Percentiles rank a stretch among this genome's conserved stretches.
Evolutionary conservation across 2,797 vertebrate species (phyloP).

Genomic region (Lerista edwardsae): DNA sequence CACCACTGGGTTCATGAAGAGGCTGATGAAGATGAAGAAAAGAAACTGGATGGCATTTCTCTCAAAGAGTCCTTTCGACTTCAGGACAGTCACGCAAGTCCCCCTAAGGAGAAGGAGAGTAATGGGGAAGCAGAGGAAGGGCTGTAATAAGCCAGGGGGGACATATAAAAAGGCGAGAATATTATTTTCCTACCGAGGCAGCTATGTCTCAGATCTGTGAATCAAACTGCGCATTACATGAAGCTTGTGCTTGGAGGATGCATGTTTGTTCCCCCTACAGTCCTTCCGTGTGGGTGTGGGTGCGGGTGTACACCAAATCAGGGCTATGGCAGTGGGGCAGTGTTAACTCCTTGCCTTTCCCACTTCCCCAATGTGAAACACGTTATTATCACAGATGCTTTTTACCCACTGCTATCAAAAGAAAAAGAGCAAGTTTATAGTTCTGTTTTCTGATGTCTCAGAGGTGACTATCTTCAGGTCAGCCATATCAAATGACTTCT

Average conservation of each 20-base stretch:
- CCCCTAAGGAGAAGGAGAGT: conserved; percentile 54
- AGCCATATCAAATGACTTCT: not conserved
- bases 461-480: not conserved
- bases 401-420: too few relatives aligned
- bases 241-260: too few relatives aligned
- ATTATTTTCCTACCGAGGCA: not conserved
- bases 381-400: too few relatives aligned
- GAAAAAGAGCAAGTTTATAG: too few relatives aligned
- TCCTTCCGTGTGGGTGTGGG: too few relatives aligned
- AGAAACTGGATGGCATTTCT: conserved; percentile 74
- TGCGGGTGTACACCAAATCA: not conserved
- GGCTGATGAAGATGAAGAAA: conserved; percentile 69
- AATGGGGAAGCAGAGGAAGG: conserved; percentile 70
- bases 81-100: conserved; percentile 15
- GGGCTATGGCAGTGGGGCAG: too few relatives aligned
- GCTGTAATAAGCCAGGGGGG: conserved; percentile 44
- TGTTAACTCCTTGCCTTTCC: too few relatives aligned
- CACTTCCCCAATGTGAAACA: too few relatives aligned
- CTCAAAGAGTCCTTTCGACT: conserved; percentile 71
- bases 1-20: conserved; percentile 74
- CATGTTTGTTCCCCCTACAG: too few relatives aligned
- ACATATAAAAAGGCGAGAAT: not conserved
- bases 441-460: not conserved
- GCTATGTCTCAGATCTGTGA: not conserved
- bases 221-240: too few relatives aligned